Base-by-base conservation (phyloP, 2,888 invertebrate species). In the Drosophila multiciliata region DNA sequence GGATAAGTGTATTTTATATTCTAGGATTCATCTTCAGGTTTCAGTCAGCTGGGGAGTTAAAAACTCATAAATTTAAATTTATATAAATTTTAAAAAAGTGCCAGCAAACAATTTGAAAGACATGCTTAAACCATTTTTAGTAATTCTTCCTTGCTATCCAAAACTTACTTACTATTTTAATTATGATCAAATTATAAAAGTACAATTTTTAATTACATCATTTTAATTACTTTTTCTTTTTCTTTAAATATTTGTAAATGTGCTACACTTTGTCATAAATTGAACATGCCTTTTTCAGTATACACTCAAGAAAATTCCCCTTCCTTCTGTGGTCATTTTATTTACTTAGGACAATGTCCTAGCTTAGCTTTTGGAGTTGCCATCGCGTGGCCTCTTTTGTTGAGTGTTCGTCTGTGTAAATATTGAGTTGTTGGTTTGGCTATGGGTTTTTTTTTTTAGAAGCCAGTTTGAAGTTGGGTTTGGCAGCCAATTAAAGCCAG, bases 271-370 rank as follows among this genome's bases (percentile, higher is more conserved):
- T 0, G 32, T 36, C 32, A 11, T 32, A 32, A n/a, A 53, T 2
- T 36, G 23, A 0, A 32, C 33, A 55, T 29, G 8, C 58, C 52
- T 29, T 3, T 11, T 15, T 20, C 4, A 12, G 1, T 4, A 29
- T 15, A 11, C 3, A 29, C 9, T 54, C 48, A 20, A 66, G 80
- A 64, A 55, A 62, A 80, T 75, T 29, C 1, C 4, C 40, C 52
- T 64, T 55, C 42, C 55, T 58, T 75, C 36, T 71, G 75, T 71
- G 75, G 70, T 61, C 73, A 72, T 68, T 73, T 71, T 83, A 83
- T 86, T 88, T 88, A 78, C 59, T 84, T 83, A 78, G 88, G 87
- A 70, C 83, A 69, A 36, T 58, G 69, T 65, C 42, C 59, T 26
- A 53, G 66, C 80, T 69, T 66, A 57, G 72, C 66, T 69, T 72